Conservation (phyloP, 2,888 invertebrate species). For the Zygothrica quintamaculata region DNA sequence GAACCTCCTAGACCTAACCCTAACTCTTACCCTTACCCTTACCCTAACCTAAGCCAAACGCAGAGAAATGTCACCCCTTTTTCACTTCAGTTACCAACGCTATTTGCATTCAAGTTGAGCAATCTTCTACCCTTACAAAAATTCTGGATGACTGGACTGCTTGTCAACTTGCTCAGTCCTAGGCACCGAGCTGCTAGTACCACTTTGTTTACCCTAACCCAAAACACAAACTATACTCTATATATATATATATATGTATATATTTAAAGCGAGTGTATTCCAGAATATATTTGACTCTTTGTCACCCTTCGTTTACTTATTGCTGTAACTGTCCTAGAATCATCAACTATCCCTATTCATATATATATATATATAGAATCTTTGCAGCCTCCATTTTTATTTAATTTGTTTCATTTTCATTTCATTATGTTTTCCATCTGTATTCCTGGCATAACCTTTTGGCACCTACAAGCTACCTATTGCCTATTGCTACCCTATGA, state of each 20-base stretch:
- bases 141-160: conserved; percentile 13
- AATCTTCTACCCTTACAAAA: conserved; percentile 26
- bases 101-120: conserved; percentile 59
- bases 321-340: conserved; percentile 15
- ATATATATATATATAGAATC: too few relatives aligned
- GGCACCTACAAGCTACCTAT: conserved; percentile 41
- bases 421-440: not conserved
- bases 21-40: too few relatives aligned
- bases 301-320: conserved; percentile 27
- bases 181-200: not conserved
- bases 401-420: conserved; percentile 6
- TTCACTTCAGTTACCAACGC: conserved; percentile 54
- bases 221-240: conserved; percentile 8
- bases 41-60: too few relatives aligned
- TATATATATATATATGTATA: too few relatives aligned
- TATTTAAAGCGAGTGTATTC: too few relatives aligned
- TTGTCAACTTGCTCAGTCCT: not conserved
- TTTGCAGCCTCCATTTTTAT: conserved; percentile 33
- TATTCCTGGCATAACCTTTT: conserved; percentile 14
- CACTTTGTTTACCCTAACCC: conserved; percentile 1
- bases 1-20: conserved; percentile 12
- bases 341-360: too few relatives aligned
- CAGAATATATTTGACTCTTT: not conserved
- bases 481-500: conserved; percentile 34
- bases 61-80: conserved; percentile 61